These are phyloP conservation scores for Melieria omissa DNA, from an alignment of 2,888 invertebrate genomes.

Conservation along the genomic window DNA sequence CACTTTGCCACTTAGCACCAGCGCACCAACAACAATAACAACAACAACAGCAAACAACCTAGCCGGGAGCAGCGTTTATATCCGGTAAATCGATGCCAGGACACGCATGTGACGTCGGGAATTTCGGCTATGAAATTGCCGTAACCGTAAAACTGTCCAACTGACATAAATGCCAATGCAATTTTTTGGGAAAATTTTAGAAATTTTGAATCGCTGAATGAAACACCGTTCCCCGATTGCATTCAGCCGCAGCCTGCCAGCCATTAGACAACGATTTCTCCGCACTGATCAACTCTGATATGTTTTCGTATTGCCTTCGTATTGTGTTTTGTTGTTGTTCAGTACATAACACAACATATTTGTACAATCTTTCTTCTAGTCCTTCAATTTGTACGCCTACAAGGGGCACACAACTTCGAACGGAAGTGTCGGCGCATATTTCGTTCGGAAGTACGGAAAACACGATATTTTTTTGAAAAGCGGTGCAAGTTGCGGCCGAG, in stretches of 20 bases:
- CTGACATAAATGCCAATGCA: not conserved
- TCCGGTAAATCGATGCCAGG: slow-evolving; percentile 33
- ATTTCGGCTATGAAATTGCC: slow-evolving; percentile 3
- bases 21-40: too few relatives aligned
- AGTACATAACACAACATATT: too few relatives aligned
- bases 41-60: not conserved
- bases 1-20: too few relatives aligned
- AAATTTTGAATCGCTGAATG: too few relatives aligned
- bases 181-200: too few relatives aligned
- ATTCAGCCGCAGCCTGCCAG: too few relatives aligned
- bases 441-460: not conserved
- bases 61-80: slow-evolving; percentile 6
- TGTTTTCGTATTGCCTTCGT: too few relatives aligned
- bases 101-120: slow-evolving; percentile 23
- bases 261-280: too few relatives aligned
- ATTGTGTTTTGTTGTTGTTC: too few relatives aligned
- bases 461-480: not conserved
- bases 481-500: not conserved
- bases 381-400: not conserved
- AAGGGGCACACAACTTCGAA: not conserved
- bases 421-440: not conserved
- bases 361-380: too few relatives aligned
- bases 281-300: too few relatives aligned
- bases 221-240: too few relatives aligned
- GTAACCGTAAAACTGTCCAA: slow-evolving; percentile 23